phyloP scores from a whole-genome alignment of 2,797 vertebrate genomes.

The Rhabdomys pumilio region DNA sequence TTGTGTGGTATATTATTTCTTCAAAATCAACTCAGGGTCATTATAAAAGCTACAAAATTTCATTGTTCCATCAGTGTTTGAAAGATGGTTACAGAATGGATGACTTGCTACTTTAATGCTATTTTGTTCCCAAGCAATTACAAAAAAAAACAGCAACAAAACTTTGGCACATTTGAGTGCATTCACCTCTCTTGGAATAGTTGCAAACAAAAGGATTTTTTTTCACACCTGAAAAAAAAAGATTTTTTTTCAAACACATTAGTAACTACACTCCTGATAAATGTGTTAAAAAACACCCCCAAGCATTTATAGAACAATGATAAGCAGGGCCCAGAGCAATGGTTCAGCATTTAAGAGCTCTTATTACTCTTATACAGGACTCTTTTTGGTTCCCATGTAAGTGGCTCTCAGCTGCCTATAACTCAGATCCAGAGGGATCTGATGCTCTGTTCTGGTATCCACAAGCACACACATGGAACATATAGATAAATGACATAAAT shows the following conservation, averaged over 20 bases:
- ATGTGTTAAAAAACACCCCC: slow-evolving; percentile 45
- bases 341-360: background rate
- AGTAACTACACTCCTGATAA: slow-evolving; percentile 46
- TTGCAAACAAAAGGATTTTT: slow-evolving; percentile 47
- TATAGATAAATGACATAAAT: background rate
- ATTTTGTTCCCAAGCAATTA: slow-evolving; percentile 43
- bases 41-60: slow-evolving; percentile 56
- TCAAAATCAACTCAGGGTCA: slow-evolving; percentile 26
- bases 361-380: background rate
- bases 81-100: slow-evolving; percentile 46
- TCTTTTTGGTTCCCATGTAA: background rate
- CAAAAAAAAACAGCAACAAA: slow-evolving; percentile 49
- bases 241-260: slow-evolving; percentile 52
- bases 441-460: background rate
- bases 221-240: slow-evolving; percentile 60
- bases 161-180: slow-evolving; percentile 37
- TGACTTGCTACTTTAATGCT: background rate
- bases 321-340: background rate
- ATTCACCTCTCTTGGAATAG: slow-evolving; percentile 35
- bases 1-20: background rate
- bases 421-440: background rate
- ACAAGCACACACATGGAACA: background rate
- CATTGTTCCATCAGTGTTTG: background rate
- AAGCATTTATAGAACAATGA: slow-evolving; percentile 16
- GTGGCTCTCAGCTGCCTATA: background rate